These are phyloP conservation scores for Mormoops blainvillei DNA, from an alignment of 2,113 vertebrate species.

Conservation along the genomic window DNA sequence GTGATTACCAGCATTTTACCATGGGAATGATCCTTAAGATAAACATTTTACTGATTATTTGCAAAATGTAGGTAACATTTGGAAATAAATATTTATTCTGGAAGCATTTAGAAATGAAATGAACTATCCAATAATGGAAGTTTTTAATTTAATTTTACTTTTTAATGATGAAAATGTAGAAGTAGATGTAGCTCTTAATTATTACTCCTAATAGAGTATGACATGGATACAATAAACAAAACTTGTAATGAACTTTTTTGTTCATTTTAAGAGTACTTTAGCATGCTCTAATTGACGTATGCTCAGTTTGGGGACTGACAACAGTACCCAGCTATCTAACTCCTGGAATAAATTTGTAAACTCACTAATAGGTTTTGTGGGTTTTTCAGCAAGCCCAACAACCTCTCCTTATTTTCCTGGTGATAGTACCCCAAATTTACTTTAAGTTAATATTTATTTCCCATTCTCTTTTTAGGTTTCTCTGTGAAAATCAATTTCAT, in stretches of 20 bases:
- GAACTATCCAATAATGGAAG: neutral
- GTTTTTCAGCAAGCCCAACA: neutral
- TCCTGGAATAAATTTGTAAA: neutral
- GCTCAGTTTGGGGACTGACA: neutral
- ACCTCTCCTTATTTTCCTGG: neutral
- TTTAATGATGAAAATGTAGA: neutral
- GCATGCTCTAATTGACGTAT: neutral
- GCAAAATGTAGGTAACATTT: neutral
- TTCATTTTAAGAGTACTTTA: neutral
- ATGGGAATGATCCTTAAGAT: neutral
- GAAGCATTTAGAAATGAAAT: conserved; percentile 4
- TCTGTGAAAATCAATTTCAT: neutral
- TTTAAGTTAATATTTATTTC: neutral
- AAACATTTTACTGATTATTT: neutral
- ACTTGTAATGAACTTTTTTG: neutral
- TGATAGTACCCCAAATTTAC: neutral
- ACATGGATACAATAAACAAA: neutral
- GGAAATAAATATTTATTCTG: neutral
- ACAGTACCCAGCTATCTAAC: neutral
- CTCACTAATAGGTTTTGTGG: neutral
- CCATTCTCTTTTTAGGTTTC: neutral
- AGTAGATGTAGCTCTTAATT: neutral
- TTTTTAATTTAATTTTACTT: neutral
- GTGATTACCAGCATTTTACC: neutral
- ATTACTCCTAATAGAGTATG: neutral